phyloP scores from a whole-genome alignment of 2,888 invertebrate species.

The Tubiluchus corallicola region DNA sequence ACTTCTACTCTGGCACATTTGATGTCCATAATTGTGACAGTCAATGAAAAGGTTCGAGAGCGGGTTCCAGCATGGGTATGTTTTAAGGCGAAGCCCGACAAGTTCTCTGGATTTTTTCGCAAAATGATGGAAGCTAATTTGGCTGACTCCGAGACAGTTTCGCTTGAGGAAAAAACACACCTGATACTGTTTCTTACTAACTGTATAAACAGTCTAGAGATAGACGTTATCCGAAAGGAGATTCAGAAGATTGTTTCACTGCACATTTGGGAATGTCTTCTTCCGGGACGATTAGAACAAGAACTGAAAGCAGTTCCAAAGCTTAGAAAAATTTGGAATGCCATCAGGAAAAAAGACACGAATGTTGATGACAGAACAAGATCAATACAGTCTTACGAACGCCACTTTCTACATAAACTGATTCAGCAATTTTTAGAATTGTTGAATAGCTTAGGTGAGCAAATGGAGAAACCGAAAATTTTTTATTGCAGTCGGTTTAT shows the following conservation, averaged over 20 bases:
- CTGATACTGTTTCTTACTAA: constrained; percentile 81
- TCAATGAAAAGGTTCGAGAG: constrained; percentile 96
- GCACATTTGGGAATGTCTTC: constrained; percentile 77
- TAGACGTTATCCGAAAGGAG: constrained; percentile 75
- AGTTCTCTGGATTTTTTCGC: constrained; percentile 29
- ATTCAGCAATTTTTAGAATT: constrained; percentile 74
- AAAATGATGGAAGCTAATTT: constrained; percentile 39
- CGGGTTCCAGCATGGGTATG: constrained; percentile 89
- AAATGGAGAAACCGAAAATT: no score
- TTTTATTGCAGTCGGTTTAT: constrained; percentile 84
- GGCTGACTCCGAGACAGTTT: constrained; percentile 32
- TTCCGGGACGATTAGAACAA: constrained; percentile 61
- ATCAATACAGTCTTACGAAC: constrained; percentile 42
- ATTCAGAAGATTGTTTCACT: constrained; percentile 75
- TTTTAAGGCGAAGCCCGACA: constrained; percentile 49
- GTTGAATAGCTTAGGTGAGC: no score
- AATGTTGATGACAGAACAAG: constrained; percentile 19
- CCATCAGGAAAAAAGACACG: constrained; percentile 59
- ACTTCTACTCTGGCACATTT: constrained; percentile 63
- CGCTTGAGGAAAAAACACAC: constrained; percentile 54
- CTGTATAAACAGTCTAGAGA: constrained; percentile 94
- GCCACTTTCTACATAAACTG: constrained; percentile 60
- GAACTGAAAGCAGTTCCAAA: constrained; percentile 69
- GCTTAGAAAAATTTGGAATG: constrained; percentile 79
- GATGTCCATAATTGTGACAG: constrained; percentile 91